Conservation (phyloP, 2,888 invertebrate genomes). For the Cynaeus angustus region DNA sequence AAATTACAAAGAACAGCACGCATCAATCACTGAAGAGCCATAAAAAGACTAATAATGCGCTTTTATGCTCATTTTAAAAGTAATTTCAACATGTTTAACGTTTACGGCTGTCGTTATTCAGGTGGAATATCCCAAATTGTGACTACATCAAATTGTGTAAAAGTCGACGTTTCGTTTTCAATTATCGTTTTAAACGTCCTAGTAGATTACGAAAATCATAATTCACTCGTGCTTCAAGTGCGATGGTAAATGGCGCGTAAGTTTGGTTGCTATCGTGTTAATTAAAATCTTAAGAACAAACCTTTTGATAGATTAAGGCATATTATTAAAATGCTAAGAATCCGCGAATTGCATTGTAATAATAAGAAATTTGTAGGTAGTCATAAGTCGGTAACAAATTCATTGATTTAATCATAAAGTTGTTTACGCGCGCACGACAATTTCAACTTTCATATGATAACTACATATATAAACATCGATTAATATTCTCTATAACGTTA, state of each 20-base stretch:
- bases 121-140: conserved; percentile 30
- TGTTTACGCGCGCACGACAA: too few species aligned
- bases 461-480: too few species aligned
- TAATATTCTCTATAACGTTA: too few species aligned
- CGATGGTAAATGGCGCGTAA: conserved; percentile 11
- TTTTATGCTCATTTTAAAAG: conserved; percentile 41
- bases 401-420: too few species aligned
- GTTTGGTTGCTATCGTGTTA: conserved; percentile 18
- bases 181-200: conserved; percentile 25
- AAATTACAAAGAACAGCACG: conserved; percentile 29
- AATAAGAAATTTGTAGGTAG: too few species aligned
- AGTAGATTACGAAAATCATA: conserved; percentile 14
- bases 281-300: conserved; percentile 12
- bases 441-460: too few species aligned
- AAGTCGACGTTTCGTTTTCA: conserved; percentile 33
- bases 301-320: too few species aligned
- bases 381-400: too few species aligned
- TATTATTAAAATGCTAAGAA: too few species aligned
- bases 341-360: too few species aligned
- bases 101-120: conserved; percentile 39
- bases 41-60: conserved; percentile 46
- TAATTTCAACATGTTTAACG: conserved; percentile 44
- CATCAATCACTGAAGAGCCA: conserved; percentile 39
- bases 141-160: conserved; percentile 30
- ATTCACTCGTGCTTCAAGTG: conserved; percentile 4